These are phyloP conservation scores for Hippasteria phrygiana DNA, from an alignment of 53 echinoderm and acorn worm species.

Conservation along the genomic window DNA sequence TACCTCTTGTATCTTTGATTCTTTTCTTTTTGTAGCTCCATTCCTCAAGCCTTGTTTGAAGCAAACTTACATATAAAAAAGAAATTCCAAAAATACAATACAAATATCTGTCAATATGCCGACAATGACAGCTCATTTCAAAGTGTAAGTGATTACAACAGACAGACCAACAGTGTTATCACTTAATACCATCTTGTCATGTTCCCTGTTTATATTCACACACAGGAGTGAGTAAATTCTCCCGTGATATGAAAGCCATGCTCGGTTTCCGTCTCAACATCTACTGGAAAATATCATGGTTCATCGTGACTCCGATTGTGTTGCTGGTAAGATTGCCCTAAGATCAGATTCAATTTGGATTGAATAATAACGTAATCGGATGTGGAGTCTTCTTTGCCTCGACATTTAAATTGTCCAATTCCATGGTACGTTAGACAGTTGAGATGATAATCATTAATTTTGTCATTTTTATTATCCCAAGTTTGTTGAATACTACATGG, in stretches of 20 bases:
- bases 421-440: too few species aligned
- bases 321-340: constrained; percentile 69
- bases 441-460: too few species aligned
- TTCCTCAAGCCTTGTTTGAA: too few species aligned
- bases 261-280: constrained; percentile 73
- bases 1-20: too few species aligned
- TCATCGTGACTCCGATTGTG: constrained; percentile 67
- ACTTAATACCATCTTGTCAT: too few species aligned
- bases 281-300: constrained; percentile 86
- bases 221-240: constrained; percentile 74
- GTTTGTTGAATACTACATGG: too few species aligned
- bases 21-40: too few species aligned
- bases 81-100: too few species aligned
- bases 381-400: background rate
- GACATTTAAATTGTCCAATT: too few species aligned
- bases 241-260: constrained; percentile 75
- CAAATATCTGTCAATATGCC: too few species aligned
- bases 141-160: background rate
- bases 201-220: background rate
- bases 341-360: background rate
- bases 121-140: background rate
- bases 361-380: background rate
- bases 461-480: too few species aligned
- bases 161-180: background rate
- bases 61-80: too few species aligned